These are phyloP conservation scores for Plutomurus gul DNA, from an alignment of 1,140 invertebrate species.

Conservation along the genomic window DNA sequence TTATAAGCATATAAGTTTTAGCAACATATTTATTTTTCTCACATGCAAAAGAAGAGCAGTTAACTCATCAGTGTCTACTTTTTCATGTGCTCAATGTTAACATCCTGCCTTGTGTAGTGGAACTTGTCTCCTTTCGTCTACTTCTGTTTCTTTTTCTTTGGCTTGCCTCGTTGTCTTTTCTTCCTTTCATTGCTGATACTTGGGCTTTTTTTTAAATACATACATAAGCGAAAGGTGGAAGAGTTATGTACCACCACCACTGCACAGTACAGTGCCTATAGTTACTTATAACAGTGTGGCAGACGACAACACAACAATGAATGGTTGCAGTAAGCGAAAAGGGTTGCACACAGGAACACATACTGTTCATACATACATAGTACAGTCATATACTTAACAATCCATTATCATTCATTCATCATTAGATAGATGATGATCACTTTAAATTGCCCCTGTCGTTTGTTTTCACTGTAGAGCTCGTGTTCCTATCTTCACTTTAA, in stretches of 20 bases:
- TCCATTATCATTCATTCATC: conserved; percentile 27
- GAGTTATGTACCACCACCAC: too few species aligned
- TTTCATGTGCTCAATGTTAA: neutral
- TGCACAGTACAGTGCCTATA: too few species aligned
- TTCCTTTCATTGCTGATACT: neutral
- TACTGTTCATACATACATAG: neutral
- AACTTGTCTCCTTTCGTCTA: neutral
- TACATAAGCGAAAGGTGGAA: too few species aligned
- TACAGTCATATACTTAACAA: neutral
- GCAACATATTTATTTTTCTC: conserved; percentile 25
- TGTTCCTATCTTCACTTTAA: neutral
- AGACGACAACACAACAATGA: too few species aligned
- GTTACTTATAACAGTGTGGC: too few species aligned
- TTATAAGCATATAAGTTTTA: too few species aligned
- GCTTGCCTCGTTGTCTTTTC: neutral
- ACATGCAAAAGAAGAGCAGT: neutral
- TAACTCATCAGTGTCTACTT: conserved; percentile 19
- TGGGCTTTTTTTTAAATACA: too few species aligned
- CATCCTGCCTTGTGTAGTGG: neutral
- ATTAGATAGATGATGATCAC: conserved; percentile 11
- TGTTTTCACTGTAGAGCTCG: neutral
- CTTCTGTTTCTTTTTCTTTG: neutral
- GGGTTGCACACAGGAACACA: too few species aligned
- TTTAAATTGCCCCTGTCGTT: conserved; percentile 24
- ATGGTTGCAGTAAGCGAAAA: too few species aligned